These are phyloP conservation scores for Thryonomys swinderianus DNA, from an alignment of 2,113 vertebrate species.

Conservation along the genomic window DNA sequence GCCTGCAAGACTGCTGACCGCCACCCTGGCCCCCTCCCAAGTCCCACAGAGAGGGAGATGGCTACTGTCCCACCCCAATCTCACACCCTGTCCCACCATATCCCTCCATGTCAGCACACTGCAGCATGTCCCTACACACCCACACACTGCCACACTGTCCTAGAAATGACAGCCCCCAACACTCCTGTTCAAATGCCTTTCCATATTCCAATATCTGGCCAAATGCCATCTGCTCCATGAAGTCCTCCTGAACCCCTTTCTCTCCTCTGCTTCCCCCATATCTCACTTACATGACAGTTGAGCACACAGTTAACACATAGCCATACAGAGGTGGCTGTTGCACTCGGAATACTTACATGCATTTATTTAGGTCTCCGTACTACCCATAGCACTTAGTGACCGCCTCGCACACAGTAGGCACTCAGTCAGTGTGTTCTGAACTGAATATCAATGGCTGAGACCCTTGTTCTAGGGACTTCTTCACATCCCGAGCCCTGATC, in stretches of 20 bases:
- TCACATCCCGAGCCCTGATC: not conserved
- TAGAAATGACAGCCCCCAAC: not conserved
- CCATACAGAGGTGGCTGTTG: not conserved
- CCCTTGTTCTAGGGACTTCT: not conserved
- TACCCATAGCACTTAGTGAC: not conserved
- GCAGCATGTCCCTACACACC: too few species aligned
- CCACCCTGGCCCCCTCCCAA: not conserved
- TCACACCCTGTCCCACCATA: not conserved
- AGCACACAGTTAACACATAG: not conserved
- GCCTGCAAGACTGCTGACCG: not conserved
- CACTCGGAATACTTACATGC: not conserved
- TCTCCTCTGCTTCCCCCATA: not conserved
- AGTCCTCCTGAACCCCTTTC: not conserved
- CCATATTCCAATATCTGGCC: not conserved
- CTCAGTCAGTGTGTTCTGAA: not conserved
- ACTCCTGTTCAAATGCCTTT: not conserved
- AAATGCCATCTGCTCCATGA: slow-evolving; percentile 15
- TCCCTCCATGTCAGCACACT: not conserved
- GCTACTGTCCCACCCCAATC: not conserved
- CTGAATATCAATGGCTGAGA: not conserved
- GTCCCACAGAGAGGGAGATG: not conserved
- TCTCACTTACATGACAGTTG: not conserved
- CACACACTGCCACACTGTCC: not conserved
- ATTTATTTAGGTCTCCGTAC: not conserved
- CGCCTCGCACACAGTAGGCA: not conserved